phyloP scores from a whole-genome alignment of 1,140 invertebrate species.

The Zaprionus camerounensis region DNA sequence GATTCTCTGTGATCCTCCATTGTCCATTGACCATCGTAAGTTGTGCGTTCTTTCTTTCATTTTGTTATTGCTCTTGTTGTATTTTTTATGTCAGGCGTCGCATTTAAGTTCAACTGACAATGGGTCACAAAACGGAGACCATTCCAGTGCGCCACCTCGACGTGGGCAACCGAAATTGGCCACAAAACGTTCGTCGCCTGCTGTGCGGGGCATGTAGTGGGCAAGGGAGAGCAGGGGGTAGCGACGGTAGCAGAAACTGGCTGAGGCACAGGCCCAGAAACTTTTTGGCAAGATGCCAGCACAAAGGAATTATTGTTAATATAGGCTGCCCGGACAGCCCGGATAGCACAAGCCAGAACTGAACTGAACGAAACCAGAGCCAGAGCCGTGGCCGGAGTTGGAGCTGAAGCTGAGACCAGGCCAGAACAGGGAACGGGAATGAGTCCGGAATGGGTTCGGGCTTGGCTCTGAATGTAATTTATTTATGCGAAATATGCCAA shows the following conservation, averaged over 20 bases:
- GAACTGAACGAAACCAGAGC: conserved; percentile 13
- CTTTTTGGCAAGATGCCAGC: conserved; percentile 73
- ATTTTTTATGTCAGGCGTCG: conserved; percentile 51
- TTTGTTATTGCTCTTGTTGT: conserved; percentile 20
- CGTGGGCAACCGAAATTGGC: conserved; percentile 64
- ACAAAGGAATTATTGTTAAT: conserved; percentile 80
- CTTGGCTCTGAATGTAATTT: conserved; percentile 62
- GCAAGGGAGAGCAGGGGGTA: conserved; percentile 9
- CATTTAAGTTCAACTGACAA: conserved; percentile 70
- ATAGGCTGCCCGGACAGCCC: conserved; percentile 62
- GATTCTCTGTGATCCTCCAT: conserved; percentile 24
- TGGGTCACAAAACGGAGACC: conserved; percentile 64
- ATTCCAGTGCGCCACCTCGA: conserved; percentile 34
- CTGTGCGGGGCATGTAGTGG: conserved; percentile 65
- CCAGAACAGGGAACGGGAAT: not conserved
- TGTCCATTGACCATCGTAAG: conserved; percentile 45
- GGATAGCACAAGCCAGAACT: conserved; percentile 26
- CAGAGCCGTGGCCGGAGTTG: conserved; percentile 9
- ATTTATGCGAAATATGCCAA: conserved; percentile 71
- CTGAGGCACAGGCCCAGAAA: conserved; percentile 31
- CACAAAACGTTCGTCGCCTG: conserved; percentile 77
- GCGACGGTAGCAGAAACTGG: not conserved
- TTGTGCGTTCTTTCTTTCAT: conserved; percentile 41
- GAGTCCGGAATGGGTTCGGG: conserved; percentile 6
- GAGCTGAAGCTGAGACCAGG: conserved; percentile 3